Base-by-base conservation (phyloP, 2,797 vertebrate genomes). In the Etheostoma perlongum region DNA sequence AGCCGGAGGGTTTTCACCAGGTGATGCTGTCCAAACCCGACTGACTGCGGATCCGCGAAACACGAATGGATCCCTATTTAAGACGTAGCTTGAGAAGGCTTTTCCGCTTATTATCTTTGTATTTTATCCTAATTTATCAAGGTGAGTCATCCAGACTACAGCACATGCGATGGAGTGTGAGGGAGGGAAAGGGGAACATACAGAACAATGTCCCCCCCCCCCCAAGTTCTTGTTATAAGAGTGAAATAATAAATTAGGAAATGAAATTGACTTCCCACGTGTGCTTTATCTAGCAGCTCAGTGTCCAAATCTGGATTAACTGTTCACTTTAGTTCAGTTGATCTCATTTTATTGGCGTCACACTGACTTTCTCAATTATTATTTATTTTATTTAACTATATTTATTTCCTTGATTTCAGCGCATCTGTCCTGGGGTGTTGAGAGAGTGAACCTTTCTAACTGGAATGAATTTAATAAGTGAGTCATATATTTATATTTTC, bases 31-130 rank as follows among this genome's bases (percentile, higher is more conserved):
- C 80, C 70, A 77, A 44, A 86, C 88, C 93, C 76, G 87, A 91
- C 90, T 84, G 86, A 84, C 67, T 70, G 89, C 91, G 92, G 93
- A 85, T 88, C 91, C 88, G 88, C 89, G 88, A 85, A 81, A 85
- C 89, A 94, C 93, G 91, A 91, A 96, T 96, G 95, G 95, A 95
- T 93, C 93, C 91, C 69, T 53, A 87, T 86, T 90, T 92, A 83
- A 84, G 85, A 82, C 81, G 84, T 9, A 76, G 88, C 87, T 87
- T 91, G 83, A 93, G 76, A 86, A 89, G 83, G 83, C 86, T 83
- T 48, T 57, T 89, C 47, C 80, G 84, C 80, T 67, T 87, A 46
- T 82, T 92, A 49, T 75, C 90, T 54, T 58, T 94, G 68, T 92
- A 54, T 78, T 86, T 92, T n/a, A 86, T 94, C 72, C 84, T 95